phyloP scores from a whole-genome alignment of 53 echinoderm and acorn worm genomes.

The Holothuria scabra region DNA sequence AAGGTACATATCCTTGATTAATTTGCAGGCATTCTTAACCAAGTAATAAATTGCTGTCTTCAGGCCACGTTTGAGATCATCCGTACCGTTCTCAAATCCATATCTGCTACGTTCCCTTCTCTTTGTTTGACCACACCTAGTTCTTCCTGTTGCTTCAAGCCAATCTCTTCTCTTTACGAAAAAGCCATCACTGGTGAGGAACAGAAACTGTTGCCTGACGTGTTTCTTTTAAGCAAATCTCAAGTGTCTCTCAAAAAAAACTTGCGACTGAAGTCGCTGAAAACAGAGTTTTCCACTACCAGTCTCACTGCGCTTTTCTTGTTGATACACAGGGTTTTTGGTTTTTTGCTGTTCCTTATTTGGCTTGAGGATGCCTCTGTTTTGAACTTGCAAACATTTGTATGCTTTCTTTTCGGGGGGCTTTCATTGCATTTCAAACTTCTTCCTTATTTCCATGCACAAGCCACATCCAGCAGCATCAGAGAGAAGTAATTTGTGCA shows the following conservation, averaged over 20 bases:
- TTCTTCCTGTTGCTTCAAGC: constrained; percentile 50
- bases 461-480: neutral
- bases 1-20: constrained; percentile 47
- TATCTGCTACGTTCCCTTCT: constrained; percentile 55
- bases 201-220: constrained; percentile 20
- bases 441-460: constrained; percentile 19
- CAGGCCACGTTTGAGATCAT: constrained; percentile 63
- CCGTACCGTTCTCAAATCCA: neutral
- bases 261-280: constrained; percentile 13
- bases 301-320: constrained; percentile 26
- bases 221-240: constrained; percentile 25
- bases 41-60: constrained; percentile 68
- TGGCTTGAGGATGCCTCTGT: constrained; percentile 51
- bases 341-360: constrained; percentile 48
- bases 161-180: constrained; percentile 46
- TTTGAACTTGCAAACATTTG: constrained; percentile 36
- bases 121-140: constrained; percentile 17
- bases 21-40: constrained; percentile 49
- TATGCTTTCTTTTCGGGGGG: constrained; percentile 46
- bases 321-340: constrained; percentile 36
- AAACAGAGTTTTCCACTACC: constrained; percentile 27
- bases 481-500: neutral
- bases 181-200: constrained; percentile 46
- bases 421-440: constrained; percentile 41
- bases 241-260: constrained; percentile 33